A percentile compares a stretch with the other conserved stretches of the same genome.
phyloP scores from a whole-genome alignment of 2,113 vertebrate genomes.

The Sceloporus tristichus region DNA sequence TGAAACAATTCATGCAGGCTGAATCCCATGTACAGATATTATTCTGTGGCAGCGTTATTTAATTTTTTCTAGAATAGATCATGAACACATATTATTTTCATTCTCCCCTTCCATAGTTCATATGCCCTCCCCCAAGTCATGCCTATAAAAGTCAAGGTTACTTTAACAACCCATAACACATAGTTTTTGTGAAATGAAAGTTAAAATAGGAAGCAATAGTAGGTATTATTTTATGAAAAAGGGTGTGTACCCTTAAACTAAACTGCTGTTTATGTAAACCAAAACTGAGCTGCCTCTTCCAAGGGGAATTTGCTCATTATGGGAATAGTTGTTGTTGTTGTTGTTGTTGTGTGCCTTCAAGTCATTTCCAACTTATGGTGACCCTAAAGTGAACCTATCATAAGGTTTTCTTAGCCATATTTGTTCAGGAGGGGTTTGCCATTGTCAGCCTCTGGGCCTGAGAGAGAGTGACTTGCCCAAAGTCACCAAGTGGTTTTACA shows the following conservation, averaged over 20 bases:
- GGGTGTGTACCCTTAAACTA: not conserved
- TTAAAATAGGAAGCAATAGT: not conserved
- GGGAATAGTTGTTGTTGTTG: not conserved
- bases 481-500: too few species aligned
- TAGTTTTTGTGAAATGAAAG: not conserved
- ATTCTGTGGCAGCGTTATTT: too few species aligned
- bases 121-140: not conserved
- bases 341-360: too few species aligned
- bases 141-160: not conserved
- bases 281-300: not conserved
- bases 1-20: too few species aligned
- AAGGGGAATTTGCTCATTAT: not conserved
- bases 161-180: not conserved
- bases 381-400: too few species aligned
- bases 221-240: not conserved
- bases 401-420: too few species aligned
- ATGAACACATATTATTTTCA: not conserved
- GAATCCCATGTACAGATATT: too few species aligned
- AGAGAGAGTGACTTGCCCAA: too few species aligned
- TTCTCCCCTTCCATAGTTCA: not conserved
- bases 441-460: too few species aligned
- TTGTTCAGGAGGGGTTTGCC: too few species aligned
- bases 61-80: too few species aligned
- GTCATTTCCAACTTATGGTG: too few species aligned
- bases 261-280: not conserved